Evolutionary conservation across 2,888 invertebrate genomes (phyloP), one percentile per base, ranked within the genome.

Genomic region (Dinocampus coccinellae): DNA sequence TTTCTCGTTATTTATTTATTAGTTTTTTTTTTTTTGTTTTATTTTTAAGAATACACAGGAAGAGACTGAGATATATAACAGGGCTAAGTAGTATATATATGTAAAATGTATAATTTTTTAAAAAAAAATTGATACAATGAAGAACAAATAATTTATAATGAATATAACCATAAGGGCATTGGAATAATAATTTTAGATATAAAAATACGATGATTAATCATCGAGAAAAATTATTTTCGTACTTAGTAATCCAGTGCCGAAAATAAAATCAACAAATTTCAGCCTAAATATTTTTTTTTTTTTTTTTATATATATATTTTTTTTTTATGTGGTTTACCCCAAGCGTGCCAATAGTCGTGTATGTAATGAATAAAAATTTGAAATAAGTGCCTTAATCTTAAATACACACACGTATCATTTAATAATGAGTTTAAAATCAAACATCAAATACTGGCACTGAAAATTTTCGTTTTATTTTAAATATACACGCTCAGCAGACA

Each of bases 181-280:
- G 47, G 20, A 16, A 47, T 16, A 20, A 47, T 47, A 47, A 47
- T 47, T 47, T 16, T 7, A 4, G 16, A 16, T 29, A 53, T 53
- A 22, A 20, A 24, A 10, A 47, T 29, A 26, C 16, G 55, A 16
- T 33, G 58, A 16, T 16, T n/a, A 9, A 58, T 13, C n/a, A n/a
- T 20, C 11, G 34, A 58, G n/a, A 57, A 58, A 52, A 66, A 39
- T 66, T 68, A 68, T 68, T 60, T 68, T 61, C 61, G 68, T 68
- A 68, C 68, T 61, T 52, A 67, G 58, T 60, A 26, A 52, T 61
- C 55, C 65, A 57, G 16, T 64, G 52, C 47, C 20, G 20, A 33
- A 16, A 29, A 47, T 66, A 22, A 36, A 36, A 22, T 55, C 16
- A n/a, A 29, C n/a, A 13, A 22, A 55, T 39, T 53, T 65, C 57